phyloP scores from a whole-genome alignment of 2,888 invertebrate species.

The Priocnemis perturbator region DNA sequence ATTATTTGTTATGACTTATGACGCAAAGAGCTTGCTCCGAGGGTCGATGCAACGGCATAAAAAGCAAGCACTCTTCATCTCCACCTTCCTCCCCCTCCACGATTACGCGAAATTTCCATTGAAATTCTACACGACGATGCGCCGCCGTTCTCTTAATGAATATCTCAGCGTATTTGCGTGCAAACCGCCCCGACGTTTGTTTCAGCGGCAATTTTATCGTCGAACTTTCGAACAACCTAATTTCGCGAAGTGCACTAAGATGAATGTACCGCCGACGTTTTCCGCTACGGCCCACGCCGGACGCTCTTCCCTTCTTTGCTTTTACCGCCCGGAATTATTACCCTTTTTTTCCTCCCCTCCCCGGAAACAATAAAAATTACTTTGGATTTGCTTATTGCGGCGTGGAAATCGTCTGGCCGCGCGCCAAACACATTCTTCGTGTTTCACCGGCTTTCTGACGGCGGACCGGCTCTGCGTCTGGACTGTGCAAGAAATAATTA shows the following conservation, averaged over 20 bases:
- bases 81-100: too few species aligned
- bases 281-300: conserved; percentile 10
- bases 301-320: background rate
- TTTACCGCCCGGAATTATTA: background rate
- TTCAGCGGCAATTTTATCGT: too few species aligned
- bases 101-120: too few species aligned
- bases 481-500: conserved; percentile 17
- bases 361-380: conserved; percentile 24
- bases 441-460: conserved; percentile 11
- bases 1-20: background rate
- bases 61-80: too few species aligned
- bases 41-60: too few species aligned
- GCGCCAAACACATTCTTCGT: conserved; percentile 29
- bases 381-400: conserved; percentile 24
- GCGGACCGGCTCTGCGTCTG: conserved; percentile 14
- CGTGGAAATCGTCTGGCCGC: conserved; percentile 30
- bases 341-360: conserved; percentile 8
- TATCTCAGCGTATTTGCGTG: too few species aligned
- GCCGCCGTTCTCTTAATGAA: too few species aligned
- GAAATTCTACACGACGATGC: too few species aligned
- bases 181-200: too few species aligned
- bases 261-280: background rate
- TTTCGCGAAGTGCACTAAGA: conserved; percentile 1
- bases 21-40: background rate
- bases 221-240: too few species aligned